These are phyloP conservation scores for Spicauda simplicius DNA, from an alignment of 2,888 invertebrate species.

Conservation along the genomic window DNA sequence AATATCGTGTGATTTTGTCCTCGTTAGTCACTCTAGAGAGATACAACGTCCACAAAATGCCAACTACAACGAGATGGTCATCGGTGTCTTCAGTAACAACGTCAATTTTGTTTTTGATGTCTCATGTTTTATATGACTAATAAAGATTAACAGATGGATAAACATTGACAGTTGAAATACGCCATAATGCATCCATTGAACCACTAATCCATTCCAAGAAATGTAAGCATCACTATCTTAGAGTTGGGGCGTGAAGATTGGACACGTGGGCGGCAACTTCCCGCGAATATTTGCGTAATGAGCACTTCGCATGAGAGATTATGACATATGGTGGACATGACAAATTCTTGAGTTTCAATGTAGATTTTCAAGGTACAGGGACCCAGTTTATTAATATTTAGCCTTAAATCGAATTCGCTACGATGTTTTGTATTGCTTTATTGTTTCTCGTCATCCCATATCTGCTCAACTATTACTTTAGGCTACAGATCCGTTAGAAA, in stretches of 20 bases:
- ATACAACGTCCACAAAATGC: too few species aligned
- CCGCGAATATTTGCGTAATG: conserved; percentile 19
- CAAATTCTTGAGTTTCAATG: not conserved
- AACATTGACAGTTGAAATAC: not conserved
- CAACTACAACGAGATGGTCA: too few species aligned
- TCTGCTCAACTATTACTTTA: too few species aligned
- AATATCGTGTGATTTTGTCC: too few species aligned
- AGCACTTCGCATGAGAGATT: conserved; percentile 22
- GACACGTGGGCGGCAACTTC: conserved; percentile 44
- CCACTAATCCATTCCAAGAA: not conserved
- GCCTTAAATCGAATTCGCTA: not conserved
- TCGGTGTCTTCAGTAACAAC: too few species aligned
- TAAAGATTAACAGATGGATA: conserved; percentile 2
- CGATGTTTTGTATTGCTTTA: not conserved
- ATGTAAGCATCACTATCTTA: not conserved
- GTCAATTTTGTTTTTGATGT: too few species aligned
- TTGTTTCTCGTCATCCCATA: too few species aligned
- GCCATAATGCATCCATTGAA: not conserved
- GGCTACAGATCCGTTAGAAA: too few species aligned
- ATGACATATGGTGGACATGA: conserved; percentile 15
- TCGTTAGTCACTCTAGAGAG: too few species aligned
- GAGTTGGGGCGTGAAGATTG: conserved; percentile 46
- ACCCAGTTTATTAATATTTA: not conserved
- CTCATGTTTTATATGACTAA: too few species aligned
- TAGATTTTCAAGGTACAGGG: conserved; percentile 7